These are phyloP conservation scores for Metallyticus violacea DNA, from an alignment of 2,888 invertebrate species.

Conservation along the genomic window DNA sequence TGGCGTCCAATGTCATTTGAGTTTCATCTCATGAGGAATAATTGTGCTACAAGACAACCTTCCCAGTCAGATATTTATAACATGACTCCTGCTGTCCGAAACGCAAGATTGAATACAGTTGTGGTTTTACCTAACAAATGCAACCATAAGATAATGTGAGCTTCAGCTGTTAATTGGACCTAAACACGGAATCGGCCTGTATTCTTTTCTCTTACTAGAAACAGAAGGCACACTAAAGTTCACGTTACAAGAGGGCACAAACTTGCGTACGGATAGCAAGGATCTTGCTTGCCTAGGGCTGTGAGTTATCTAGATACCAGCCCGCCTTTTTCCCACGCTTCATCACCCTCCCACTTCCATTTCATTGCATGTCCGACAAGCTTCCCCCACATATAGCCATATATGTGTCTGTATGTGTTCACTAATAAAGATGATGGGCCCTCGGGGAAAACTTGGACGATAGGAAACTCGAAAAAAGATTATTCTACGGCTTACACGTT, in stretches of 20 bases:
- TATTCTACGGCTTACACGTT: neutral
- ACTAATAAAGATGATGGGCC: constrained; percentile 5
- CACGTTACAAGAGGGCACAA: neutral
- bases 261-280: neutral
- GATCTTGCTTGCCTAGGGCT: neutral
- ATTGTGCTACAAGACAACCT: too few species aligned
- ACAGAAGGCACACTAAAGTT: too few species aligned
- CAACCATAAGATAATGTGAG: too few species aligned
- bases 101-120: too few species aligned
- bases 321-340: constrained; percentile 12
- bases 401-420: constrained; percentile 4
- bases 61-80: too few species aligned
- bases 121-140: too few species aligned
- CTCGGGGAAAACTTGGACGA: neutral
- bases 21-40: too few species aligned
- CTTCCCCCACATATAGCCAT: neutral
- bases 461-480: neutral
- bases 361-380: constrained; percentile 18
- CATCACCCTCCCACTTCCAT: constrained; percentile 21
- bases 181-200: too few species aligned
- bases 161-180: too few species aligned
- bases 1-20: too few species aligned
- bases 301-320: constrained; percentile 16
- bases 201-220: too few species aligned
- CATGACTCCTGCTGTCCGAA: too few species aligned